Percentiles rank a stretch among this genome's conserved stretches.
Evolutionary conservation across 2,113 vertebrate genomes (phyloP).

Genomic region (Erpornis zantholeuca): DNA sequence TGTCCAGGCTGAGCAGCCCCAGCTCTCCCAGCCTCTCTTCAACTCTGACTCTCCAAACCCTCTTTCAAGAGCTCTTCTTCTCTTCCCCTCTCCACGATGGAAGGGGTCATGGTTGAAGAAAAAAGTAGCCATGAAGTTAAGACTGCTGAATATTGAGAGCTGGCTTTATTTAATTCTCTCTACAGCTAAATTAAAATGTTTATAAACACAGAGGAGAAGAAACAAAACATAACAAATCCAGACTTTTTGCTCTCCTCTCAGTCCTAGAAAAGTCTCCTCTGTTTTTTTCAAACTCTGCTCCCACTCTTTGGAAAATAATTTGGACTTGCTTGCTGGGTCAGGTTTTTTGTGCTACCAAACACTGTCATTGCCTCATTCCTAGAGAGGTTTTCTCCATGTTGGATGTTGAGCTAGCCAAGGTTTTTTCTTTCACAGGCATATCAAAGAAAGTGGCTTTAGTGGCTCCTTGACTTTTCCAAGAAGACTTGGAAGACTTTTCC

Average conservation of each 20-base stretch:
- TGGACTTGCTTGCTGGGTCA: not conserved
- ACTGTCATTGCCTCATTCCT: rapidly evolving
- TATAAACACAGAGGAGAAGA: not conserved
- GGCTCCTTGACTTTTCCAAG: too few species aligned
- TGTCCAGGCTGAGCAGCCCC: rapidly evolving
- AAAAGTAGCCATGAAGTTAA: not conserved
- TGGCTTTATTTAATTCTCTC: not conserved
- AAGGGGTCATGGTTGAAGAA: not conserved
- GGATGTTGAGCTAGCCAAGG: too few species aligned
- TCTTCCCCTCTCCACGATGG: not conserved
- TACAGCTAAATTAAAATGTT: not conserved
- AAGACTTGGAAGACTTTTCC: not conserved
- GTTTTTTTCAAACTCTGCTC: not conserved
- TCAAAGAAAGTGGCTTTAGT: not conserved
- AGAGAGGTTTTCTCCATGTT: rapidly evolving
- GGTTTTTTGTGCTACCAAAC: not conserved
- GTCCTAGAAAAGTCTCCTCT: not conserved
- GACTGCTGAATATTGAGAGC: not conserved
- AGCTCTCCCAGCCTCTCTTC: not conserved
- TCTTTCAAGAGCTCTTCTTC: not conserved
- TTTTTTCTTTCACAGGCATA: not conserved
- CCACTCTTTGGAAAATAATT: not conserved
- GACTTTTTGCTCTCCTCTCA: not conserved
- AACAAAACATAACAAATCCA: not conserved
- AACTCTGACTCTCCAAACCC: not conserved